A percentile compares a stretch with the other conserved stretches of the same genome.
These are phyloP conservation scores for Drosophila tani DNA, from an alignment of 1,140 invertebrate species.

Conservation along the genomic window DNA sequence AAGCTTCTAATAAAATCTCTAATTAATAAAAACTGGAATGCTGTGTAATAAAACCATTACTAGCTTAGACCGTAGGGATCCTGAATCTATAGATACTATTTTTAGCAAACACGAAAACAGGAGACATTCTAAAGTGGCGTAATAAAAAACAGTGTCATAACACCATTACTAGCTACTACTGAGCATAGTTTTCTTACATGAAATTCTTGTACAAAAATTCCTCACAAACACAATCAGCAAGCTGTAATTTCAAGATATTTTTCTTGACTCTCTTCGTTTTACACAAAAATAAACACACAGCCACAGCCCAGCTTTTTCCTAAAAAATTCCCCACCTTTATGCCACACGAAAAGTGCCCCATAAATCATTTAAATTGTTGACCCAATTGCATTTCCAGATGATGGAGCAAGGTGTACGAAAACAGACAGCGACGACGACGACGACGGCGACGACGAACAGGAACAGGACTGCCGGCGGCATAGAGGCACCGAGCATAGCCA, in stretches of 20 bases:
- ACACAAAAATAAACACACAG: neutral
- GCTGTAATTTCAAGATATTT: neutral
- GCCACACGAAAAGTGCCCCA: neutral
- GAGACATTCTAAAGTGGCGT: no score
- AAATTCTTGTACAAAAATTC: no score
- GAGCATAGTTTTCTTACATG: neutral
- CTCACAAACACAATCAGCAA: no score
- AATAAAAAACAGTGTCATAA: no score
- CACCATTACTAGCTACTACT: no score
- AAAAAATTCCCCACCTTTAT: neutral
- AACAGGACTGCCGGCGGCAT: slow-evolving; percentile 33
- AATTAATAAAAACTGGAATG: no score
- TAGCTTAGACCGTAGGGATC: no score
- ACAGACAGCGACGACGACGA: slow-evolving; percentile 62
- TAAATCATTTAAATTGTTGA: slow-evolving; percentile 6
- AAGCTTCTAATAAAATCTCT: no score
- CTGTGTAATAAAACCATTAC: no score
- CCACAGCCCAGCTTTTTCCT: neutral
- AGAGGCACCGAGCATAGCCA: slow-evolving; percentile 59
- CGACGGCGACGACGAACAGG: slow-evolving; percentile 26
- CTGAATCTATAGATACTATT: no score
- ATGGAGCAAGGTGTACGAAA: slow-evolving; percentile 71
- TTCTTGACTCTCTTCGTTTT: neutral
- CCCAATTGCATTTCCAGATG: slow-evolving; percentile 49
- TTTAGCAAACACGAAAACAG: no score